A percentile compares a stretch with the other conserved stretches of the same genome.
phyloP scores from a whole-genome alignment of 30 jellyfish, hydroid and myxozoan genomes.

The Euphysa ruthae region DNA sequence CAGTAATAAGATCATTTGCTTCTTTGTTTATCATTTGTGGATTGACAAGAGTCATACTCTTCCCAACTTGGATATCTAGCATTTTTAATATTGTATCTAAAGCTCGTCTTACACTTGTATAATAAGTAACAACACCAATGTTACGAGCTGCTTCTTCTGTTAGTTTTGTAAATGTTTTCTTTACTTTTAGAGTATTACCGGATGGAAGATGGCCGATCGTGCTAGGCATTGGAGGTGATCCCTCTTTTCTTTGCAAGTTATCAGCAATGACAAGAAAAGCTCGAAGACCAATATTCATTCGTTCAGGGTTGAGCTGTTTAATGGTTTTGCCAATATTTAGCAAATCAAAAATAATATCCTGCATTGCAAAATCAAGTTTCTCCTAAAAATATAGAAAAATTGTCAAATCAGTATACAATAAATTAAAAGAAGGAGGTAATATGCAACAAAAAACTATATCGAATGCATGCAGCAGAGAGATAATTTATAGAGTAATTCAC shows the following conservation, averaged over 20 bases:
- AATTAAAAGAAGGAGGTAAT: too few relatives aligned
- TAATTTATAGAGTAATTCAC: too few relatives aligned
- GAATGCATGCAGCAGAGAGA: too few relatives aligned
- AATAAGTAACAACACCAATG: constrained; percentile 93
- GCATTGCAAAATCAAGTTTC: constrained; percentile 98
- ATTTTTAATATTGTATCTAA: constrained; percentile 77
- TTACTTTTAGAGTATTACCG: constrained; percentile 84
- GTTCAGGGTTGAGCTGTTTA: constrained; percentile 85
- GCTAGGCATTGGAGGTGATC: constrained; percentile 99
- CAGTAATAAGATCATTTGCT: constrained; percentile 84
- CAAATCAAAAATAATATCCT: constrained; percentile 84
- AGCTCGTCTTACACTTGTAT: constrained; percentile 94
- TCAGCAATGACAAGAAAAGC: constrained; percentile 96
- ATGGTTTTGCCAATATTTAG: constrained; percentile 79
- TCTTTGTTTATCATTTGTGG: constrained; percentile 87
- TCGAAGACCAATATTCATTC: constrained; percentile 93
- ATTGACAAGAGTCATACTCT: constrained; percentile 81
- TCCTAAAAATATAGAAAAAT: constrained; percentile 44
- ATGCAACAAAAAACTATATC: too few relatives aligned
- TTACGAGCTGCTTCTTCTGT: constrained; percentile 98
- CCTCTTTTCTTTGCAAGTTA: constrained; percentile 91
- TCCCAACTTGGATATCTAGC: constrained; percentile 84
- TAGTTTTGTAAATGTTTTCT: constrained; percentile 81
- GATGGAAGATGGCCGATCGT: constrained; percentile 93
- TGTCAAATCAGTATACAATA: background rate